Percentiles rank a stretch among this genome's conserved stretches.
Evolutionary conservation across 2,888 invertebrate species (phyloP).

Genomic region (Erannis defoliaria): DNA sequence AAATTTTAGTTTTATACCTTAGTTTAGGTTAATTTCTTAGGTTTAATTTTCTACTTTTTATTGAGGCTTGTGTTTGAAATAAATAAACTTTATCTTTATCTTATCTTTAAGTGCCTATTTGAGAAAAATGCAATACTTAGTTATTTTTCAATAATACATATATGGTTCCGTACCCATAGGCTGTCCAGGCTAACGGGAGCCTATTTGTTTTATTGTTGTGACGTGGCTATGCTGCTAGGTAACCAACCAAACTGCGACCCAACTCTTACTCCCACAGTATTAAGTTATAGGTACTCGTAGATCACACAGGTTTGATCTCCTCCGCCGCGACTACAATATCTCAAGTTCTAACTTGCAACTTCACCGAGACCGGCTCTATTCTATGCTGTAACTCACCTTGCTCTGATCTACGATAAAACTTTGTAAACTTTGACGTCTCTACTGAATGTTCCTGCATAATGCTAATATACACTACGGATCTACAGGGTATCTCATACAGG

Average conservation of each 20-base stretch:
- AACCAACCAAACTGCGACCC: not conserved
- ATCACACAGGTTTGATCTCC: slow-evolving; percentile 12
- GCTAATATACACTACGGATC: not conserved
- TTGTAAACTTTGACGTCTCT: slow-evolving; percentile 13
- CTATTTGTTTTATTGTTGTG: not conserved
- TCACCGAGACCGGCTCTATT: slow-evolving; percentile 14
- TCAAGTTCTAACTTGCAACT: slow-evolving; percentile 17
- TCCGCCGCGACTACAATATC: slow-evolving; percentile 14
- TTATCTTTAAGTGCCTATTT: too few species aligned
- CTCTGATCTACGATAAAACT: slow-evolving; percentile 25
- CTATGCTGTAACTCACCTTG: slow-evolving; percentile 14
- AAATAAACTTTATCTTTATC: too few species aligned
- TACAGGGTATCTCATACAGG: not conserved
- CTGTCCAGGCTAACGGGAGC: too few species aligned
- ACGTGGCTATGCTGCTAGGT: not conserved
- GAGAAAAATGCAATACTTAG: too few species aligned
- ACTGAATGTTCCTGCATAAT: slow-evolving; percentile 15
- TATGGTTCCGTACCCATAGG: too few species aligned
- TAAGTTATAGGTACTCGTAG: slow-evolving; percentile 6
- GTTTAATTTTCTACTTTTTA: too few species aligned
- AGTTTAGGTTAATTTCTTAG: too few species aligned
- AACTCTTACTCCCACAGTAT: slow-evolving; percentile 1
- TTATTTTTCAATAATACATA: too few species aligned
- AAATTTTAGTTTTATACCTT: too few species aligned
- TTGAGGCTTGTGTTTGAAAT: too few species aligned